A percentile compares a stretch with the other conserved stretches of the same genome.
Evolutionary conservation across 1,140 invertebrate genomes (phyloP).

Genomic region (Meloidogyne hapla): DNA sequence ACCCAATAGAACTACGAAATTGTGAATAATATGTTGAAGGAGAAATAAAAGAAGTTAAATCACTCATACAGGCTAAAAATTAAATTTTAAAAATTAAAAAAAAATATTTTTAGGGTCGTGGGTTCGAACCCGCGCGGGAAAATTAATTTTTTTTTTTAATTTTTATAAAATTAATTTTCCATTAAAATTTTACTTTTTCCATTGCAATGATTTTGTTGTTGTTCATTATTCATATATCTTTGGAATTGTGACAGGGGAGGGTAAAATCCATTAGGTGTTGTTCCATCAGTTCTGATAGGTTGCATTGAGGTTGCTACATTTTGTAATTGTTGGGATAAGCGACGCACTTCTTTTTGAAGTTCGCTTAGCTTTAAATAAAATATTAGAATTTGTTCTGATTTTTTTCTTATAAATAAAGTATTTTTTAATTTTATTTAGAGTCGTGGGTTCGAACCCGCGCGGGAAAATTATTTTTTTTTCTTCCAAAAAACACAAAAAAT

Average conservation of each 20-base stretch:
- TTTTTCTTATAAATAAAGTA: no score
- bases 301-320: slow-evolving; percentile 13
- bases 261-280: slow-evolving; percentile 5
- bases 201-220: neutral
- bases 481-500: neutral
- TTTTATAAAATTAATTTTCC: no score
- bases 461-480: no score
- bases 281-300: slow-evolving; percentile 8
- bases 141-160: neutral
- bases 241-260: neutral
- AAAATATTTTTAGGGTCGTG: neutral
- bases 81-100: neutral
- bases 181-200: neutral
- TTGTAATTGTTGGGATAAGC: slow-evolving; percentile 13
- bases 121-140: no score
- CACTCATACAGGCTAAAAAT: slow-evolving; percentile 19
- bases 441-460: no score
- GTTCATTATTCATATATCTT: slow-evolving; percentile 5
- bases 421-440: no score
- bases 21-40: slow-evolving; percentile 9
- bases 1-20: neutral
- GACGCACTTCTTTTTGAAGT: slow-evolving; percentile 18
- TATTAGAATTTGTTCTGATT: neutral
- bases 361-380: slow-evolving; percentile 3
- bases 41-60: neutral